These are phyloP conservation scores for Carettochelys insculpta DNA, from an alignment of 2,113 vertebrate genomes.

Conservation along the genomic window DNA sequence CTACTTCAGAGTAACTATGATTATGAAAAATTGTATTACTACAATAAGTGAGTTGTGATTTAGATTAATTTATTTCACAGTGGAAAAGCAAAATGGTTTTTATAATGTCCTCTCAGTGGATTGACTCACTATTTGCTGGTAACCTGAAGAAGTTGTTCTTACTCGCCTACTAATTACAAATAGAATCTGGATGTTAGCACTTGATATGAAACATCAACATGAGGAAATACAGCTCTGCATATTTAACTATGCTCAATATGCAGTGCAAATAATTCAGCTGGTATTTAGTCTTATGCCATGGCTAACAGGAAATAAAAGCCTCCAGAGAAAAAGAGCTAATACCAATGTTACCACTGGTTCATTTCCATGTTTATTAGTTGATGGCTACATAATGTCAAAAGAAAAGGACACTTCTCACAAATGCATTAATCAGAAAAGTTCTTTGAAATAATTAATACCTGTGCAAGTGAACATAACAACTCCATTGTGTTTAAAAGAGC, in stretches of 20 bases:
- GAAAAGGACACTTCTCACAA: constrained; percentile 15
- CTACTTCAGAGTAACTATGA: neutral
- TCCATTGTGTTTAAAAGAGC: constrained; percentile 1
- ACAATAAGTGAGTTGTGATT: constrained; percentile 35
- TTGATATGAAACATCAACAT: neutral
- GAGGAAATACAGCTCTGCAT: neutral
- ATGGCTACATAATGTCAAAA: neutral
- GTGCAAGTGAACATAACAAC: constrained; percentile 32
- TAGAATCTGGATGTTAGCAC: neutral
- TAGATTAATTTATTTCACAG: constrained; percentile 7
- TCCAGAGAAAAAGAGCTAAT: constrained; percentile 21
- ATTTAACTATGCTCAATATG: neutral
- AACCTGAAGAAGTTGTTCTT: constrained; percentile 36
- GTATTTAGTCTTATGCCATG: neutral
- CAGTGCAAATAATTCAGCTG: neutral
- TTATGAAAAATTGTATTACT: neutral
- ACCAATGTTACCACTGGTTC: neutral
- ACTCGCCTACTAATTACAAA: constrained; percentile 46
- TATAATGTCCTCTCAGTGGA: neutral
- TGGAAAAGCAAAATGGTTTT: constrained; percentile 35
- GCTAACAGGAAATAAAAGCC: neutral
- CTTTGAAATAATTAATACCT: constrained; percentile 23
- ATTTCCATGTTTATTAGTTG: neutral
- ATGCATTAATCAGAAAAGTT: constrained; percentile 17
- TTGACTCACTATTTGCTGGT: constrained; percentile 59